Evolutionary conservation across 2,888 invertebrate genomes (phyloP).

Genomic region (Lasioglossum malachurum): DNA sequence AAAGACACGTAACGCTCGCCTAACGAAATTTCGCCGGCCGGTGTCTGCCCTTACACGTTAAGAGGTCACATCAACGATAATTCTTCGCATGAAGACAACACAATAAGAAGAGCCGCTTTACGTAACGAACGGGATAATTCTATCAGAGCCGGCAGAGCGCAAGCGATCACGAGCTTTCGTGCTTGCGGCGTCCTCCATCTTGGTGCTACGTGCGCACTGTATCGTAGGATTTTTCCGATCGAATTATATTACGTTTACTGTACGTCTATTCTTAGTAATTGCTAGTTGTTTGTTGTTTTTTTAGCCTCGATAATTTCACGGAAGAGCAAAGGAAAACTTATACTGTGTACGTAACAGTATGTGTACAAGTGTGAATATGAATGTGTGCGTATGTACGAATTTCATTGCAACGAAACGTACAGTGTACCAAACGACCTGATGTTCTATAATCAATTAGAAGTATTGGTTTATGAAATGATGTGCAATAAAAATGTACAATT

Average conservation of each 20-base stretch:
- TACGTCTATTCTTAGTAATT: background rate
- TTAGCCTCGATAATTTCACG: background rate
- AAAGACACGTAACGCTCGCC: constrained; percentile 42
- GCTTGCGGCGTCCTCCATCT: background rate
- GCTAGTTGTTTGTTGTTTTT: background rate
- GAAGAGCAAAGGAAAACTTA: no score
- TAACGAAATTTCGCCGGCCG: constrained; percentile 38
- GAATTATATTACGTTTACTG: background rate
- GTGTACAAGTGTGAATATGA: no score
- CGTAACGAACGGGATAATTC: constrained; percentile 25
- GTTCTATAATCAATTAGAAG: no score
- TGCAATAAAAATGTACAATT: no score
- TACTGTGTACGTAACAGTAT: background rate
- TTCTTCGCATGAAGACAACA: constrained; percentile 22
- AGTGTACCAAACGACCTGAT: no score
- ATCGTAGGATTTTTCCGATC: background rate
- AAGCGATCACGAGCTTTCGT: constrained; percentile 5
- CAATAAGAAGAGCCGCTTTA: constrained; percentile 25
- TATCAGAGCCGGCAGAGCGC: background rate
- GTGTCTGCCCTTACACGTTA: constrained; percentile 24
- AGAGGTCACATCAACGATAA: constrained; percentile 34
- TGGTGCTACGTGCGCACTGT: background rate
- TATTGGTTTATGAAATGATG: no score
- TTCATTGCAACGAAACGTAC: background rate
- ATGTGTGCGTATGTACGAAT: background rate